Evolutionary conservation across 2,888 invertebrate genomes (phyloP), one percentile per base, ranked within the genome.

Genomic region (Himalopsyche anomala): DNA sequence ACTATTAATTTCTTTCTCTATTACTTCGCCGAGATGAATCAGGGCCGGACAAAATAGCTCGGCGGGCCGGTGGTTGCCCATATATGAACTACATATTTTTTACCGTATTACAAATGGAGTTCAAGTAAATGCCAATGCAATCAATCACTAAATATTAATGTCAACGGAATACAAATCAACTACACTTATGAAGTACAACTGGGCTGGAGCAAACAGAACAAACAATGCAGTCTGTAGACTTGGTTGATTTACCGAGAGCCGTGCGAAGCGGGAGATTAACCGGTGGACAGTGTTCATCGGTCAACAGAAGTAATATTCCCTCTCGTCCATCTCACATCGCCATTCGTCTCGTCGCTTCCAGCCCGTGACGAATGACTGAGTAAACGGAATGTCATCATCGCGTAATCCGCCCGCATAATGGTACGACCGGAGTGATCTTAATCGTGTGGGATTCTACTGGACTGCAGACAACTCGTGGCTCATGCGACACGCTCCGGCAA

Each of bases 311-410:
- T 38, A 28, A 74, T 38, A 36, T 74, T 36, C 74, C 19, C 38
- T 74, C 19, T 9, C 74, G 36, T 5, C 74, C 38, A 36, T 15
- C 74, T 28, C 28, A 2, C 38, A 74, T 36, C 74, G 74, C 74
- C 74, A 74, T 74, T 74, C 74, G 74, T 74, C 74, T 74, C 74
- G 74, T 38, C 36, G 12, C 12, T 36, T 38, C 51, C 15, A 15
- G 51, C 51, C 51, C 74, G 74, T 8, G 74, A 74, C 74, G 38
- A 74, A 74, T 74, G 38, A 5, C 74, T 38, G 36, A 74, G 74
- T 36, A 74, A 74, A 74, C 74, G 74, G 74, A 74, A 74, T 38
- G 74, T 74, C 74, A 74, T 74, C 74, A 36, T 74, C 74, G 28
- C 62, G 62, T 28, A 62, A 28, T n/a, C 62, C 62, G 74, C 74